phyloP scores from a whole-genome alignment of 1,140 invertebrate genomes.

The Pentalonia nigronervosa region DNA sequence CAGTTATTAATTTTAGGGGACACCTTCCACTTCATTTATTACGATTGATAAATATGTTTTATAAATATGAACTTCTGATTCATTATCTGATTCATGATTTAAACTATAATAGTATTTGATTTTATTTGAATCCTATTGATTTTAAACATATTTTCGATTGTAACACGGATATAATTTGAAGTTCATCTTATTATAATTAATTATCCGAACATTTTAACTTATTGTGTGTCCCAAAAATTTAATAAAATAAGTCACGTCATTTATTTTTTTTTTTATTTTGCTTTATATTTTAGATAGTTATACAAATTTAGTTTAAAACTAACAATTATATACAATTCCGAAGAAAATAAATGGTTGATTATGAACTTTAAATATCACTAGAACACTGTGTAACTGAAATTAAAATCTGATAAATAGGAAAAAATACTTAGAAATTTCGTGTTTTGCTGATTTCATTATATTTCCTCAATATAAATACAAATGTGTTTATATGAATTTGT shows the following conservation, averaged over 20 bases:
- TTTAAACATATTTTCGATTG: not conserved
- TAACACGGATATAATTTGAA: not conserved
- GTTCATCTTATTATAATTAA: not conserved
- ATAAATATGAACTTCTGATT: not conserved
- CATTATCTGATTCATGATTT: not conserved
- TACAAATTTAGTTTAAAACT: not conserved
- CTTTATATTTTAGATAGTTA: conserved; percentile 26
- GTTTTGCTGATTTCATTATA: not conserved
- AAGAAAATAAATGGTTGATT: not conserved
- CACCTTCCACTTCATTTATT: not conserved
- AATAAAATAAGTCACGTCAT: not conserved
- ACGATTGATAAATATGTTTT: not conserved
- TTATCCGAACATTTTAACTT: not conserved
- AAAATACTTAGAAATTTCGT: not conserved
- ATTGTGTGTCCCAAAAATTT: not conserved
- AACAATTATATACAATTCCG: not conserved
- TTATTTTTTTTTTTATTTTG: conserved; percentile 25
- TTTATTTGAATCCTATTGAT: not conserved
- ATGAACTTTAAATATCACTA: not conserved
- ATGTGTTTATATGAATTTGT: not conserved
- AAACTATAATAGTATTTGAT: not conserved
- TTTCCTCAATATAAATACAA: conserved; percentile 1
- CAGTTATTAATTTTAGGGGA: conserved; percentile 13
- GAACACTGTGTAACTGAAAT: not conserved
- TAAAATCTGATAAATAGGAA: not conserved